phyloP scores from a whole-genome alignment of 2,888 invertebrate genomes.

The Archips crataeganus region DNA sequence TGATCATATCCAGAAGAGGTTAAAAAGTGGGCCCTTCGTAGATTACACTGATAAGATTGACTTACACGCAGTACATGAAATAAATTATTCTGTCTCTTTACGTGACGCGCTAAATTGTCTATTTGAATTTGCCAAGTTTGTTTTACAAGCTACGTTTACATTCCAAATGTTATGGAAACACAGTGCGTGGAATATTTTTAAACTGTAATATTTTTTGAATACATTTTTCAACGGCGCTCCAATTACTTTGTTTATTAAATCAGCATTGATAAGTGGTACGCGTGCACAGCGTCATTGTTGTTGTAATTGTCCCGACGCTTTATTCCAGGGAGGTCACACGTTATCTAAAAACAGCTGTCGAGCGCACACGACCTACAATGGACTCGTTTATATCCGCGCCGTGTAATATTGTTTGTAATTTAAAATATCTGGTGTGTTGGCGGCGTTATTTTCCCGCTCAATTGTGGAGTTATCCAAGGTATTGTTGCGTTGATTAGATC shows the following conservation, averaged over 20 bases:
- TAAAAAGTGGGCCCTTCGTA: too few species aligned
- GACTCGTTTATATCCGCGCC: constrained; percentile 75
- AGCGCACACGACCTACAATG: constrained; percentile 76
- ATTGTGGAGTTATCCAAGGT: constrained; percentile 75
- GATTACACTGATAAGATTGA: too few species aligned
- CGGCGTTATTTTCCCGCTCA: constrained; percentile 73
- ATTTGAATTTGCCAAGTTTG: not conserved
- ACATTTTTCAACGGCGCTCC: constrained; percentile 9
- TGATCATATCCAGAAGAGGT: too few species aligned
- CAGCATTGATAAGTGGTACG: constrained; percentile 50
- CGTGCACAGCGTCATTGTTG: constrained; percentile 58
- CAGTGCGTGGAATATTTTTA: not conserved
- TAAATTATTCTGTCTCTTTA: too few species aligned
- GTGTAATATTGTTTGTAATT: constrained; percentile 83
- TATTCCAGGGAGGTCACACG: constrained; percentile 78
- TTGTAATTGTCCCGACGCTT: constrained; percentile 71
- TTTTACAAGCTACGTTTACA: not conserved
- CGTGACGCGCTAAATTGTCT: not conserved
- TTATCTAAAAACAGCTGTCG: constrained; percentile 83
- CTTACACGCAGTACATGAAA: too few species aligned
- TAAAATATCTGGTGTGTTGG: constrained; percentile 77
- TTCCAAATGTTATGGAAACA: not conserved
- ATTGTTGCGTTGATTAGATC: constrained; percentile 84
- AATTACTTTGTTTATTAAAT: constrained; percentile 39
- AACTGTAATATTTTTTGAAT: not conserved